Evolutionary conservation across 2,113 vertebrate species (phyloP), one percentile per base, ranked within the genome.

Genomic region (Xenopus laevis): DNA sequence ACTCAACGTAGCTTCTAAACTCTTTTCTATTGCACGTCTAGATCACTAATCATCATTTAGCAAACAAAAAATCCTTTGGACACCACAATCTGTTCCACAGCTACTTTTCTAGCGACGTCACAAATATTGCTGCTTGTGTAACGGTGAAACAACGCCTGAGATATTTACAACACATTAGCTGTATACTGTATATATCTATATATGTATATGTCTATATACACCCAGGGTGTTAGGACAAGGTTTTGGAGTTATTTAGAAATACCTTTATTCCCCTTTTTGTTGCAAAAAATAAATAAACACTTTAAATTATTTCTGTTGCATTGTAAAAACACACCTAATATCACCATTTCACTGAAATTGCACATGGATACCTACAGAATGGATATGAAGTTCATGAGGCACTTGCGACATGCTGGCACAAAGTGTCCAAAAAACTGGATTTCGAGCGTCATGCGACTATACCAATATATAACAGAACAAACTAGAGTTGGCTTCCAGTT

Each of bases 81-180:
- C 23, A 27, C 23, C 73, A 68, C 65, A 75, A 75, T 61, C 23
- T 61, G 65, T 10, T 23, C 50, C 57, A 68, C 65, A 50, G 27
- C 46, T 20, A 47, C 18, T 18, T 20, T 50, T 30, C 27, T 23
- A 40, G 33, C 15, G 30, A 74, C 53, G 44, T 74, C 78, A 71
- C 60, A 82, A 52, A 68, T 33, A 72, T 71, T 23, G 66, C 53
- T 72, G 74, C 65, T 80, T 74, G 84, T 65, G 74, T 77, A 81
- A 75, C 65, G 57, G 71, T 72, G 61, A 65, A 50, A 68, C 65
- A 27, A 27, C 23, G 4, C 2, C 23, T 60, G 40, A 68, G 21
- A 68, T 94, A 94, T 93, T 88, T 92, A 95, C 91, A 92, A 75
- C 87, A 84, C 86, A 81, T 82, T 87, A 84, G 86, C 87, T 88